These are phyloP conservation scores for Neolamprologus kungweensis DNA, from an alignment of 2,113 vertebrate genomes.

Conservation along the genomic window DNA sequence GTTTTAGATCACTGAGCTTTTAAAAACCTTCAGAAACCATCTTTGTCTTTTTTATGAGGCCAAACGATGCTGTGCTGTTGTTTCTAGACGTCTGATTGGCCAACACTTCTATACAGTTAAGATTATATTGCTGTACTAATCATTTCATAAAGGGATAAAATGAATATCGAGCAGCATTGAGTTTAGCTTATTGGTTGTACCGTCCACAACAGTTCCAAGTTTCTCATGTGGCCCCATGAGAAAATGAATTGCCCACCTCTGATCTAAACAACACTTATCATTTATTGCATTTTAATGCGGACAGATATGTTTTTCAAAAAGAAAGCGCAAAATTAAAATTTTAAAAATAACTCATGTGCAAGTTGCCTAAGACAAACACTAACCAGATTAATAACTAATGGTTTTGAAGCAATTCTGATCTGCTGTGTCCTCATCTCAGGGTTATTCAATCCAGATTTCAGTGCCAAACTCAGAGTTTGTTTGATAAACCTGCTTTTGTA, in stretches of 20 bases:
- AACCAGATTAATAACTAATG: not conserved
- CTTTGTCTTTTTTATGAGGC: not conserved
- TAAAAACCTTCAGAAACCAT: not conserved
- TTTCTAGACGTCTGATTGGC: not conserved
- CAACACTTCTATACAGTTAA: not conserved
- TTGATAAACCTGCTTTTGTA: not conserved
- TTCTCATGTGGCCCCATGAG: not conserved
- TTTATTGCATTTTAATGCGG: not conserved
- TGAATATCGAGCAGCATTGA: not conserved
- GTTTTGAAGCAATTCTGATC: not conserved
- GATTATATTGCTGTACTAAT: not conserved
- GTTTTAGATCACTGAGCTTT: not conserved
- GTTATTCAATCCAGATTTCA: not conserved
- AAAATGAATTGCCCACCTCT: not conserved
- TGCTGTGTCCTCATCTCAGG: not conserved
- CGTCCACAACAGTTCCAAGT: not conserved
- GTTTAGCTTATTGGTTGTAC: not conserved
- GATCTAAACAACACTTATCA: not conserved
- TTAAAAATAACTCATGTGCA: not conserved
- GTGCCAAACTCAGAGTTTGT: not conserved
- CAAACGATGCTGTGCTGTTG: not conserved
- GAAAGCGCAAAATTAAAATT: not conserved
- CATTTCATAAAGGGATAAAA: not conserved
- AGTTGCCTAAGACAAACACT: not conserved
- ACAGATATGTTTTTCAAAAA: not conserved